phyloP scores from a whole-genome alignment of 2,888 invertebrate genomes.

The Gymnosoma rotundatum region DNA sequence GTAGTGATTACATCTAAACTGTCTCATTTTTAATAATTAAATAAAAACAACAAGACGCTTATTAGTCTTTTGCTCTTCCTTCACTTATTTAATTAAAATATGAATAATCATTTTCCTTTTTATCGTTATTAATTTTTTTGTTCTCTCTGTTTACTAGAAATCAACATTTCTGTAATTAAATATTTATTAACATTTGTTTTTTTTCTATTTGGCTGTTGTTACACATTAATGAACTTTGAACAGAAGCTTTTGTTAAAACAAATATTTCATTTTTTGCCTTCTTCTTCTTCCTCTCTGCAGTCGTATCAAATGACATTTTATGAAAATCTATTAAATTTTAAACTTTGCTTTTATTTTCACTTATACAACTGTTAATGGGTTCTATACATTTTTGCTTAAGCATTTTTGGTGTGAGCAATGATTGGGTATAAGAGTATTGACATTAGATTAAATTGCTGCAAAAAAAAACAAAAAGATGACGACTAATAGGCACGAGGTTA shows the following conservation, averaged over 20 bases:
- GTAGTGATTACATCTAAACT: too few relatives aligned
- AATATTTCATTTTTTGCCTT: background rate
- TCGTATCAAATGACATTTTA: constrained; percentile 37
- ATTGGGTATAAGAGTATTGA: background rate
- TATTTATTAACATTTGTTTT: constrained; percentile 23
- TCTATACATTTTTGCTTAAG: too few relatives aligned
- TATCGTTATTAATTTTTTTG: background rate
- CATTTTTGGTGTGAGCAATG: background rate
- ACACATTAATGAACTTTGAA: constrained; percentile 44
- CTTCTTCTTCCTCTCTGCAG: constrained; percentile 33
- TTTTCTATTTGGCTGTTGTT: constrained; percentile 14
- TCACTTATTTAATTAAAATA: constrained; percentile 18
- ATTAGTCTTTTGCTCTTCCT: background rate
- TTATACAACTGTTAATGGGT: too few relatives aligned
- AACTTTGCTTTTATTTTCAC: background rate
- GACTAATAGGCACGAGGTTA: too few relatives aligned
- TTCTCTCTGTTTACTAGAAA: background rate
- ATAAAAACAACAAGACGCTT: too few relatives aligned
- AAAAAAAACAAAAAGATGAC: too few relatives aligned
- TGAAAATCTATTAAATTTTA: constrained; percentile 24
- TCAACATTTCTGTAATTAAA: constrained; percentile 18
- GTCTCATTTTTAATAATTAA: too few relatives aligned
- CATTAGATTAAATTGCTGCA: too few relatives aligned
- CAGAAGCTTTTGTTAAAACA: constrained; percentile 7
- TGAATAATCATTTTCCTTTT: constrained; percentile 3